Base-by-base conservation (phyloP, 2,888 invertebrate genomes). In the Synanthedon tipuliformis region DNA sequence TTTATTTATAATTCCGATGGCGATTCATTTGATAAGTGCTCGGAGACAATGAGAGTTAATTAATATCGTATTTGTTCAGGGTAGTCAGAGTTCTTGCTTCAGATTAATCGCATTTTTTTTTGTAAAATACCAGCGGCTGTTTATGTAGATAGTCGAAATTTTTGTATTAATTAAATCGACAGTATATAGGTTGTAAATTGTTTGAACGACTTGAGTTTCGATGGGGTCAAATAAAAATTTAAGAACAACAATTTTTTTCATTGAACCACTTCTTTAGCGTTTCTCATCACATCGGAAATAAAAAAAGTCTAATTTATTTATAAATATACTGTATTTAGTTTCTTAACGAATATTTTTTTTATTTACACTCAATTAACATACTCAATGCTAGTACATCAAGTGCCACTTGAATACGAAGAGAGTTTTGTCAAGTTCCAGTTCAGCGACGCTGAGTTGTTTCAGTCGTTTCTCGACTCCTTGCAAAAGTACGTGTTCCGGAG, bases 391-490 rank as follows among this genome's bases (percentile, higher is more conserved):
- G 59, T 81, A 85, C 60, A 75, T 75, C 55, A 93, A 88, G 82
- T 91, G 96, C 89, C 94, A 92, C 69, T 94, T 91, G 59, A 97
- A 82, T 53, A 96, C 83, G 75, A 96, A 95, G 52, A 96, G 89
- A 0, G 94, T 94, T 54, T 93, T 92, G 67, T 96, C 95, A 3
- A 96, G 82, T 61, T 94, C 93, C 11, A 95, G 78, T 73, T 96
- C 95, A 0, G 94, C 92, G 8, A 90, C 89, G 59, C 93, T 93
- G 40, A 97, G 85, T 60, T 93, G 94, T 62, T 93, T 93, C 50
- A 95, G 91, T 40, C 91, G 90, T 51, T 88, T 89, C 69, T 94
- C 93, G 0, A 96, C 92, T 65, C 91, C 92, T 51, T 90, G 90
- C 0, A 97, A 84, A 34, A 94, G 90, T 55, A 92, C 90, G 53